Evolutionary conservation across 1,140 invertebrate genomes (phyloP).

Genomic region (Spodoptera frugiperda): DNA sequence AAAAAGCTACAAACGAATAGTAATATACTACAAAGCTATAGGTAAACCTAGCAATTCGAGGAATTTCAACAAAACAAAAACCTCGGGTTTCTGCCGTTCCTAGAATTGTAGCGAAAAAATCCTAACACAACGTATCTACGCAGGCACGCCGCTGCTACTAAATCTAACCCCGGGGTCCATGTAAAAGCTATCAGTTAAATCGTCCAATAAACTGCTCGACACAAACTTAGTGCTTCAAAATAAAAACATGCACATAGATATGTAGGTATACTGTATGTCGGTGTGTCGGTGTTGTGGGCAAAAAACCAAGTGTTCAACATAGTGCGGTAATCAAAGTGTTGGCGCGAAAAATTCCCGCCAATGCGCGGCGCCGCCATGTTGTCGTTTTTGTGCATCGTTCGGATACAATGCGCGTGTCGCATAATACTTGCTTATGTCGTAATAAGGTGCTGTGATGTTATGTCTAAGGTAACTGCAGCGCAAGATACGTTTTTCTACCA

Average conservation of each 20-base stretch:
- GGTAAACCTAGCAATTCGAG: too few relatives aligned
- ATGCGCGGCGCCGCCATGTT: conserved; percentile 6
- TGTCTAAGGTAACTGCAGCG: too few relatives aligned
- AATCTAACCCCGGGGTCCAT: too few relatives aligned
- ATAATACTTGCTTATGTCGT: background rate
- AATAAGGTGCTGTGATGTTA: background rate
- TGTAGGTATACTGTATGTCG: too few relatives aligned
- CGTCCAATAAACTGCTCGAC: background rate
- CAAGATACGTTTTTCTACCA: too few relatives aligned
- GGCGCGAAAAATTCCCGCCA: conserved; percentile 36
- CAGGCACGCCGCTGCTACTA: too few relatives aligned
- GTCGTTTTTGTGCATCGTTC: conserved; percentile 15
- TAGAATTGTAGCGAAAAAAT: too few relatives aligned
- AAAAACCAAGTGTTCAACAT: conserved; percentile 21
- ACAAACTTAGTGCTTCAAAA: background rate
- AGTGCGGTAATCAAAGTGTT: conserved; percentile 29
- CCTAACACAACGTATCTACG: too few relatives aligned
- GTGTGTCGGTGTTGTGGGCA: background rate
- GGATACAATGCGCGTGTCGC: background rate
- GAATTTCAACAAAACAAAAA: too few relatives aligned
- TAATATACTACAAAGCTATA: too few relatives aligned
- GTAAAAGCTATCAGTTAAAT: background rate
- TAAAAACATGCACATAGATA: conserved; percentile 14
- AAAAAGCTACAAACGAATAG: too few relatives aligned
- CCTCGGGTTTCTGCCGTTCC: too few relatives aligned